Percentiles rank a stretch among this genome's conserved stretches.
Evolutionary conservation across 2,888 invertebrate genomes (phyloP).

Genomic region (Caenorhabditis panamensis): DNA sequence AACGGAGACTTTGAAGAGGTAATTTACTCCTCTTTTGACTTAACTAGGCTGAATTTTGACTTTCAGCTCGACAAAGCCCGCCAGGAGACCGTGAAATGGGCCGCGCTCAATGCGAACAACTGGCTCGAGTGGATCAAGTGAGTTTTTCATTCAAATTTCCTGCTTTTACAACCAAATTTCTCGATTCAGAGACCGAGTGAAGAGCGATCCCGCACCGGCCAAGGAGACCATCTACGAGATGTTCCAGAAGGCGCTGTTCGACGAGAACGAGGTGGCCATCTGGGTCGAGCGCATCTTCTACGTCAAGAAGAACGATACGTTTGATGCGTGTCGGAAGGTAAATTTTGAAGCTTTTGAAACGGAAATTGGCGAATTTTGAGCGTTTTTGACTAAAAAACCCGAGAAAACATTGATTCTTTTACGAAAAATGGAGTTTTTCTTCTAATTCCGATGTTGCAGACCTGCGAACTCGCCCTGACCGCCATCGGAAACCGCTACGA

Average conservation of each 20-base stretch:
- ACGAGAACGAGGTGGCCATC: conserved; percentile 42
- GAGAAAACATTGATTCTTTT: too few species aligned
- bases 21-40: not conserved
- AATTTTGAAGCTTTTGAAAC: not conserved
- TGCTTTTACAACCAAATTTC: conserved; percentile 1
- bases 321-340: conserved; percentile 16
- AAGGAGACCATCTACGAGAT: conserved; percentile 43
- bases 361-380: not conserved
- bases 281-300: conserved; percentile 56
- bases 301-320: conserved; percentile 2
- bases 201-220: not conserved
- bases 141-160: conserved; percentile 4
- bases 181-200: conserved; percentile 38
- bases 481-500: conserved; percentile 50
- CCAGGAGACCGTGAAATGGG: conserved; percentile 33
- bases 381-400: too few species aligned
- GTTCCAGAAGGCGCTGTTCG: conserved; percentile 52
- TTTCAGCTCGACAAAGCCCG: conserved; percentile 39
- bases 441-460: too few species aligned
- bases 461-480: conserved; percentile 37
- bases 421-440: too few species aligned
- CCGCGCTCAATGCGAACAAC: conserved; percentile 50
- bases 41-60: not conserved
- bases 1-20: conserved; percentile 67
- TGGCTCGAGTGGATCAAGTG: conserved; percentile 67